These are phyloP conservation scores for Salvator merianae DNA, from an alignment of 2,113 vertebrate species.

Conservation along the genomic window DNA sequence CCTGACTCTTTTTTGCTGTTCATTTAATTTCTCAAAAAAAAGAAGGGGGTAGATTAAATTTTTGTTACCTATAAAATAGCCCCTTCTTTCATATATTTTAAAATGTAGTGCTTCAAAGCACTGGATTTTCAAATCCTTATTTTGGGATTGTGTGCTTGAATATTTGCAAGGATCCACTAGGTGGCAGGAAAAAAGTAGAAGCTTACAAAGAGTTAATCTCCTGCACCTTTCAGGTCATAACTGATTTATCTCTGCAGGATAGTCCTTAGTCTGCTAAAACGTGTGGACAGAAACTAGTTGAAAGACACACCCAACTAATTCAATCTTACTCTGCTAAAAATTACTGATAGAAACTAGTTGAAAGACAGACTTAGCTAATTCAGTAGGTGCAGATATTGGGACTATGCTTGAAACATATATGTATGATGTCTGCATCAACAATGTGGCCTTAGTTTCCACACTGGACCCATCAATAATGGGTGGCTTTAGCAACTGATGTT, in stretches of 20 bases:
- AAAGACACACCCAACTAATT: neutral
- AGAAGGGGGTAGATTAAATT: conserved; percentile 55
- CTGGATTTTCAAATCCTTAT: accelerated
- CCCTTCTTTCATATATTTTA: accelerated
- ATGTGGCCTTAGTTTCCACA: too few species aligned
- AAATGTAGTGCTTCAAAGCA: neutral
- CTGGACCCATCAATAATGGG: too few species aligned
- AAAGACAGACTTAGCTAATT: neutral
- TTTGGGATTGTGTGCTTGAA: neutral
- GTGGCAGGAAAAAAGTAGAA: conserved; percentile 16
- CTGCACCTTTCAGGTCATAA: neutral
- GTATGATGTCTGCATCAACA: too few species aligned
- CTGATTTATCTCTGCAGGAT: neutral
- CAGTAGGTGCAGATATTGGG: neutral
- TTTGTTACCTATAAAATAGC: neutral
- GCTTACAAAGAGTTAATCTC: neutral
- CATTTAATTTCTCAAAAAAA: conserved; percentile 20
- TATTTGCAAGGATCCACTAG: neutral
- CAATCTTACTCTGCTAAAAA: neutral
- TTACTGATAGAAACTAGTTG: neutral
- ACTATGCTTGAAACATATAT: too few species aligned
- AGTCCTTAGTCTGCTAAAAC: neutral
- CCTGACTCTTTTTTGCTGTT: conserved; percentile 62
- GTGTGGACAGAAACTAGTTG: neutral
- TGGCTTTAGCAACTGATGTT: too few species aligned